Evolutionary conservation across 2,888 invertebrate genomes (phyloP).

Genomic region (Neoitamus cyanurus): DNA sequence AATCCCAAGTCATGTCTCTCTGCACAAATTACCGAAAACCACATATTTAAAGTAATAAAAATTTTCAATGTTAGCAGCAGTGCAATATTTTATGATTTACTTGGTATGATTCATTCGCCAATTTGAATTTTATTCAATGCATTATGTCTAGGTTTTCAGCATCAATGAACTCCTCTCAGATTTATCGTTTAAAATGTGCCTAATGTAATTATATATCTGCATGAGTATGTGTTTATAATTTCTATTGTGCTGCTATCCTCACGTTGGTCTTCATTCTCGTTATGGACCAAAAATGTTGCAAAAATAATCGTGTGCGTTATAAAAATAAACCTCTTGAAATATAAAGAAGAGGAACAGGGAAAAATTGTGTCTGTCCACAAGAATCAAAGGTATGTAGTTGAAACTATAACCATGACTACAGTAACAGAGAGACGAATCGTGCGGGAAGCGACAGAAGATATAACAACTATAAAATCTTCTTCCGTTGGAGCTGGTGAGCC

Average conservation of each 20-base stretch:
- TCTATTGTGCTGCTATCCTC: conserved; percentile 55
- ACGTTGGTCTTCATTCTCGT: conserved; percentile 54
- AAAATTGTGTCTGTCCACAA: conserved; percentile 59
- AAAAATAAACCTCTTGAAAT: conserved; percentile 54
- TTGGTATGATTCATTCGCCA: neutral
- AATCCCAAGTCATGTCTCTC: too few species aligned
- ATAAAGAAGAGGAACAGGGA: conserved; percentile 55
- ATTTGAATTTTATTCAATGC: neutral
- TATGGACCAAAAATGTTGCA: conserved; percentile 47
- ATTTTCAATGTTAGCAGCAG: neutral
- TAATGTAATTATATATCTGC: conserved; percentile 50
- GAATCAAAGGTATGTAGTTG: conserved; percentile 71
- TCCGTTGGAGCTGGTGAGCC: conserved; percentile 51
- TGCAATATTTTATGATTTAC: neutral
- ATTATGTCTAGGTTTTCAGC: neutral
- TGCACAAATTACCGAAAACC: too few species aligned
- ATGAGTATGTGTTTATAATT: conserved; percentile 56
- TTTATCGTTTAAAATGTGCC: conserved; percentile 42
- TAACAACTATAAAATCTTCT: conserved; percentile 12
- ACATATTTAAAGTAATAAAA: too few species aligned
- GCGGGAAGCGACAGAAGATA: conserved; percentile 61
- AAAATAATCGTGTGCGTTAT: conserved; percentile 53
- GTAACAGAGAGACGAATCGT: conserved; percentile 74
- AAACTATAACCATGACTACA: conserved; percentile 76
- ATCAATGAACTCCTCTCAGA: neutral